These are phyloP conservation scores for Cyrtodaria siliqua DNA, from an alignment of 2,888 invertebrate genomes.

Conservation along the genomic window DNA sequence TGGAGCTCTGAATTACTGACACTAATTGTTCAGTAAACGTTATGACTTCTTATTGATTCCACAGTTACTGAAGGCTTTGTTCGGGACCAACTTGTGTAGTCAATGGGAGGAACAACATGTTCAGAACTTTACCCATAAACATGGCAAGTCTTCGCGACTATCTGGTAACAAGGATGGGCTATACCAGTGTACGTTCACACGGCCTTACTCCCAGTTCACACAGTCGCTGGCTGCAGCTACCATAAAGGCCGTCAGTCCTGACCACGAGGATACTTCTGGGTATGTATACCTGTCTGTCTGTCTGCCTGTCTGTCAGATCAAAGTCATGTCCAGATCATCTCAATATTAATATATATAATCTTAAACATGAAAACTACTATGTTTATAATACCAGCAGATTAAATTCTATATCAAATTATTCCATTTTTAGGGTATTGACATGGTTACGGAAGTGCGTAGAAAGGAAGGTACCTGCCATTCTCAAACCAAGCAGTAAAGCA, in stretches of 20 bases:
- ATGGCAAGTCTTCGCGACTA: constrained; percentile 79
- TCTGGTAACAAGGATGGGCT: constrained; percentile 82
- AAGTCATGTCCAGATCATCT: too few species aligned
- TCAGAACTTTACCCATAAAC: constrained; percentile 63
- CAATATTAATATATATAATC: too few species aligned
- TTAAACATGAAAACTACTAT: too few species aligned
- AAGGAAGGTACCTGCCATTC: constrained; percentile 85
- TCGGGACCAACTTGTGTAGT: constrained; percentile 90
- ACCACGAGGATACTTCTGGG: constrained; percentile 80
- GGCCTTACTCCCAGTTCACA: constrained; percentile 86
- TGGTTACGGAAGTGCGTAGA: constrained; percentile 86
- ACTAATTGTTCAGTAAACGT: too few species aligned
- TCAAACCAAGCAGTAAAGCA: constrained; percentile 86
- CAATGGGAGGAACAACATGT: constrained; percentile 82
- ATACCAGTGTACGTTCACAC: constrained; percentile 85
- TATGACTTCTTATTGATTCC: too few species aligned
- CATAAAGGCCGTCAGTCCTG: constrained; percentile 78
- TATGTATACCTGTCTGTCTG: constrained; percentile 21
- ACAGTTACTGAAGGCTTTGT: constrained; percentile 90
- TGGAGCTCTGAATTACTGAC: too few species aligned
- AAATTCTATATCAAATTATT: too few species aligned
- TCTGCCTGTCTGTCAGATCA: too few species aligned
- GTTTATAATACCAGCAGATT: too few species aligned
- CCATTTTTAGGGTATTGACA: constrained; percentile 80
- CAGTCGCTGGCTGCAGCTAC: constrained; percentile 84